A percentile compares a stretch with the other conserved stretches of the same genome.
These are phyloP conservation scores for Catalaphyllia jardinei DNA, from an alignment of 64 coral and sea anemone species.

Conservation along the genomic window DNA sequence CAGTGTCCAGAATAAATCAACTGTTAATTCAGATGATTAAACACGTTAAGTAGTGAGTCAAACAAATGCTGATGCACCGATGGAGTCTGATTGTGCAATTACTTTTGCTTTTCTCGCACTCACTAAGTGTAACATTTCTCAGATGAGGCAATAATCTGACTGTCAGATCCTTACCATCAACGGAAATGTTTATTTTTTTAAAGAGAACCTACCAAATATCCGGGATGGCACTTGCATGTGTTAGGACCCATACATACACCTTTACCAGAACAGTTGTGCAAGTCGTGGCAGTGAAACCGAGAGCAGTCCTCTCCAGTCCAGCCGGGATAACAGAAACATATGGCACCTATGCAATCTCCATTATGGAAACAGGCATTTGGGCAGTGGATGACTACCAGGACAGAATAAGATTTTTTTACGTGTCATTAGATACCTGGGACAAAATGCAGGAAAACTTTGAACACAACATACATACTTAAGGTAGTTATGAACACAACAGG, in stretches of 20 bases:
- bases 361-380: constrained; percentile 59
- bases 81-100: no score
- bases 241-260: constrained; percentile 74
- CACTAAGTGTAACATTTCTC: no score
- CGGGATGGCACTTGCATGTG: constrained; percentile 39
- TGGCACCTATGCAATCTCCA: constrained; percentile 47
- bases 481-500: no score
- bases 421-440: no score
- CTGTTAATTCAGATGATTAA: no score
- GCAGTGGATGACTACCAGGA: constrained; percentile 33
- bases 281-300: constrained; percentile 58
- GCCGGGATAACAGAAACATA: constrained; percentile 63
- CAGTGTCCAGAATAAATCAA: no score
- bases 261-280: constrained; percentile 50
- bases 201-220: constrained; percentile 38
- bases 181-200: neutral
- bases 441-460: neutral
- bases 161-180: neutral
- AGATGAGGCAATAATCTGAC: no score
- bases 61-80: no score
- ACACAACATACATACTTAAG: neutral
- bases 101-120: no score
- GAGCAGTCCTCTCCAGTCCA: constrained; percentile 77
- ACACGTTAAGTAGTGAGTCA: no score
- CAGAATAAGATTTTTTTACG: neutral